Evolutionary conservation across 2,888 invertebrate genomes (phyloP).

Genomic region (Amblyteles armatorius): DNA sequence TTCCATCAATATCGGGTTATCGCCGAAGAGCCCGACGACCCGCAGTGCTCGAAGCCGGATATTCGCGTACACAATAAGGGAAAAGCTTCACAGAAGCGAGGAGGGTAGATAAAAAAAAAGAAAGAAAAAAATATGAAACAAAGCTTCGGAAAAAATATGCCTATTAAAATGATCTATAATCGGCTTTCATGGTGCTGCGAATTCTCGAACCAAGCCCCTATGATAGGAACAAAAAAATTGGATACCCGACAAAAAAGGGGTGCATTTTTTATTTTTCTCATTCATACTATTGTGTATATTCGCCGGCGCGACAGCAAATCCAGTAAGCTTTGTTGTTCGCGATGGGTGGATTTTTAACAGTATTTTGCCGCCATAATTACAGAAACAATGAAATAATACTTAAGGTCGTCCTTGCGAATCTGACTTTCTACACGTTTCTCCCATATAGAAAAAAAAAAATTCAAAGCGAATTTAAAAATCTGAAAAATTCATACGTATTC

Average conservation of each 20-base stretch:
- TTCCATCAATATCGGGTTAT: neutral
- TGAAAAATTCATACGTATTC: too few species aligned
- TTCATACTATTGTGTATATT: neutral
- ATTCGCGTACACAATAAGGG: conserved; percentile 4
- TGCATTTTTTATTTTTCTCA: neutral
- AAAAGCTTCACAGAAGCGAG: conserved; percentile 10
- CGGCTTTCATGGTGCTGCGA: conserved; percentile 47
- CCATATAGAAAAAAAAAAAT: too few species aligned
- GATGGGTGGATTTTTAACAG: neutral
- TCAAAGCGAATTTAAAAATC: too few species aligned
- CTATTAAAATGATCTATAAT: conserved; percentile 55
- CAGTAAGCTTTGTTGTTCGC: neutral
- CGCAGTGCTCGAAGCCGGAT: neutral
- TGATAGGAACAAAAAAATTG: neutral
- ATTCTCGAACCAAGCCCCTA: conserved; percentile 21
- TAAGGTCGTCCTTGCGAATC: too few species aligned
- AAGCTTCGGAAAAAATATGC: conserved; percentile 30
- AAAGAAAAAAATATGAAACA: neutral
- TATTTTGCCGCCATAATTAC: neutral
- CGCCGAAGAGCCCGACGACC: conserved; percentile 10
- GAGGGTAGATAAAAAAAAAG: neutral
- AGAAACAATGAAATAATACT: neutral
- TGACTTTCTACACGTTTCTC: too few species aligned
- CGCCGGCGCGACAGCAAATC: neutral
- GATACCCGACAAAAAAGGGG: conserved; percentile 14